These are phyloP conservation scores for Cryptoleucopteryx plumbea DNA, from an alignment of 2,113 vertebrate genomes.

Conservation along the genomic window DNA sequence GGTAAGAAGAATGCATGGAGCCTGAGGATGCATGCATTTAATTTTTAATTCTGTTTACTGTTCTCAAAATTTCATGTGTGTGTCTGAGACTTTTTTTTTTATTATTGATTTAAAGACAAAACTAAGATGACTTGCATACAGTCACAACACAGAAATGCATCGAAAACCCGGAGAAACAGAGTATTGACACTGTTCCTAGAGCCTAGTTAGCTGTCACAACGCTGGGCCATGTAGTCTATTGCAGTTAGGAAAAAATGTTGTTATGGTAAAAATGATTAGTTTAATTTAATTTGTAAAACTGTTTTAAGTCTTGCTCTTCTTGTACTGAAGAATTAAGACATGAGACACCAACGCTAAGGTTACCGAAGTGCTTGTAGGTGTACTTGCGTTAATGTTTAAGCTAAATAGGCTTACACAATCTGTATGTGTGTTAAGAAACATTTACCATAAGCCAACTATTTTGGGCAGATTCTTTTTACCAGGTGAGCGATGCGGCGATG, in stretches of 20 bases:
- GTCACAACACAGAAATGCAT: neutral
- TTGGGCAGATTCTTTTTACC: neutral
- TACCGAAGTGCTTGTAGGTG: rapidly evolving
- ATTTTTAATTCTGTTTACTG: neutral
- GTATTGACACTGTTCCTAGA: neutral
- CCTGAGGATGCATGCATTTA: neutral
- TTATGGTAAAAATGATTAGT: neutral
- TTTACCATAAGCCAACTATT: neutral
- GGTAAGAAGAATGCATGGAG: neutral
- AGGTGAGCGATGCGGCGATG: neutral
- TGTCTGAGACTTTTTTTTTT: neutral
- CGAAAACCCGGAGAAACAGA: neutral
- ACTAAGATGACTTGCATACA: neutral
- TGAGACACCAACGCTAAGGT: rapidly evolving
- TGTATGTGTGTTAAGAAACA: neutral
- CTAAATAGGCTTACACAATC: neutral
- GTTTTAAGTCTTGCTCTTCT: neutral
- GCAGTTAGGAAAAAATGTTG: neutral
- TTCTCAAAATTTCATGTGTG: neutral
- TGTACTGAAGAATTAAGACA: neutral
- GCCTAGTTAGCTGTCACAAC: neutral
- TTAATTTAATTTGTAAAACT: neutral
- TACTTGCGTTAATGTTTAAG: neutral
- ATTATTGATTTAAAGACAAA: neutral
- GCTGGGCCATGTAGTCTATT: neutral